Base-by-base conservation (phyloP, 2,113 vertebrate species). In the Rallus limicola region DNA sequence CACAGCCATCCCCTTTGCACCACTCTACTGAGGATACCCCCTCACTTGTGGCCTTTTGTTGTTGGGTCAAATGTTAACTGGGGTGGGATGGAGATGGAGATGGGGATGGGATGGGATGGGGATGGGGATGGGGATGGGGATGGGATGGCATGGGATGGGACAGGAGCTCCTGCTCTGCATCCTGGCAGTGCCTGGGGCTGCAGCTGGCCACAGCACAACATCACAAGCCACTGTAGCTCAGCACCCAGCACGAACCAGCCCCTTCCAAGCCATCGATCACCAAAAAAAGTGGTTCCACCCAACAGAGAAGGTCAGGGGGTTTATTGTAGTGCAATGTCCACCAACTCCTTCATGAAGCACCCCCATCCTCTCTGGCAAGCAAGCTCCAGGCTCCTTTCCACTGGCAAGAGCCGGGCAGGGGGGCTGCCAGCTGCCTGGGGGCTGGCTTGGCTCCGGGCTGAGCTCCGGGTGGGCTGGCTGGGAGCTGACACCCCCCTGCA, bases 31-130 rank as follows among this genome's bases (percentile, higher is more conserved):
- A 44, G 28, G 72, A 38, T 16, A 67, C 5, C 12, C 5, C 33
- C 15, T 23, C 13, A 11, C 5, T 34, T 0, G 0, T 9, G 42
- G 34, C 16, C 4, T 36, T 50, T 8, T 20, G 9, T 11, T 24
- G 25, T 4, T 0, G 0, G 38, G 33, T 42, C 19, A 58, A 46
- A 50, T 1, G 11, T 3, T 50, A 28, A 38, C 0, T 20, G 25
- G 79, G 67, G 36, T 17, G 31, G 40, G 10, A 68, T n/a, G 46
- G 33, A 13, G 42, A 65, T 7, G 7, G 40, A 13, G 13, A 40
- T 10, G 10, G 36, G n/a, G 17, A 36, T 20, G 25, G 78, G 71
- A 42, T 17, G 31, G n/a, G 10, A 69, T n/a, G 48, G 33, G 33
- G 44, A 65, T 9, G 6, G 42, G 42, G 42, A 44, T 44, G 10